Evolutionary conservation across 2,888 invertebrate species (phyloP).

Genomic region (Chelonus formosanus): DNA sequence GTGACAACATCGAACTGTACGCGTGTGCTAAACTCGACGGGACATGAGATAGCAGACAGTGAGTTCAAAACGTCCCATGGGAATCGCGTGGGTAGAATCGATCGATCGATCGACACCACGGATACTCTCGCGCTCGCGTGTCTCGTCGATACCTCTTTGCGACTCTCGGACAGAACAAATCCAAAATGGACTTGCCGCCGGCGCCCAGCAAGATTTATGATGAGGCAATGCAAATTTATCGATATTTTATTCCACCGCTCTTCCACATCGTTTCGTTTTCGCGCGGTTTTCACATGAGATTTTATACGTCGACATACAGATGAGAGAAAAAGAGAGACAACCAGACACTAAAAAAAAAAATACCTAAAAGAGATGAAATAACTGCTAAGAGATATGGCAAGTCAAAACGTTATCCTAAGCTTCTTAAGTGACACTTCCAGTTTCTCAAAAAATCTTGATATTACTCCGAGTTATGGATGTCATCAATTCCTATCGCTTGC

Average conservation of each 20-base stretch:
- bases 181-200: constrained; percentile 44
- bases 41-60: constrained; percentile 4
- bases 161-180: constrained; percentile 41
- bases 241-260: constrained; percentile 50
- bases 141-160: constrained; percentile 4
- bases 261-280: constrained; percentile 30
- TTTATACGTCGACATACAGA: constrained; percentile 10
- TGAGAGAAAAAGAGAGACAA: too few relatives aligned
- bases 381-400: constrained; percentile 9
- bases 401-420: constrained; percentile 8
- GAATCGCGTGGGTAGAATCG: constrained; percentile 37
- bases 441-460: constrained; percentile 46
- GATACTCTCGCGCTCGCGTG: constrained; percentile 23
- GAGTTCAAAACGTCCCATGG: constrained; percentile 33
- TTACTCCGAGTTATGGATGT: constrained; percentile 49
- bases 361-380: constrained; percentile 8
- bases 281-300: constrained; percentile 20
- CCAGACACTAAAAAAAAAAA: background rate
- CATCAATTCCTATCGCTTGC: constrained; percentile 52
- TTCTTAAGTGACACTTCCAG: constrained; percentile 10
- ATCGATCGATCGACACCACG: constrained; percentile 32
- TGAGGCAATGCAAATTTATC: constrained; percentile 54
- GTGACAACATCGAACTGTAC: constrained; percentile 25
- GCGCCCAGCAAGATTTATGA: constrained; percentile 47
- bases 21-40: constrained; percentile 12